These are phyloP conservation scores for Notechis scutatus DNA, from an alignment of 2,113 vertebrate species.

Conservation along the genomic window DNA sequence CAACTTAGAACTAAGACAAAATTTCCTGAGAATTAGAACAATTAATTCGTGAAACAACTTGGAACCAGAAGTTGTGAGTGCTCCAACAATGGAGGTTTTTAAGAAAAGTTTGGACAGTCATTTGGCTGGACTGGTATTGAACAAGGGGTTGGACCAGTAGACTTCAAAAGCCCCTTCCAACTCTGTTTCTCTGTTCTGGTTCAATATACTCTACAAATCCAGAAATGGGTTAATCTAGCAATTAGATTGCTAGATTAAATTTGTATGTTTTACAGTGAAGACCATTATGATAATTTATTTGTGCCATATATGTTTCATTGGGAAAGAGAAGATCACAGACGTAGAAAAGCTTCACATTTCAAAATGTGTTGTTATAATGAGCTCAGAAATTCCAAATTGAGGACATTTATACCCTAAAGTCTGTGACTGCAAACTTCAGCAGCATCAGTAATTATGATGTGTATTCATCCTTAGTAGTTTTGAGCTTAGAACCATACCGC, in stretches of 20 bases:
- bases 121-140: background rate
- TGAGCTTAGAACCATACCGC: slow-evolving; percentile 22
- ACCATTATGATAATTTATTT: background rate
- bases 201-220: background rate
- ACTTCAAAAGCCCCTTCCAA: background rate
- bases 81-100: background rate
- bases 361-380: background rate
- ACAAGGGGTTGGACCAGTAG: background rate
- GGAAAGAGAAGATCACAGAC: background rate
- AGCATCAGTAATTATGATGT: background rate
- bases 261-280: background rate
- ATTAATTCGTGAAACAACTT: background rate
- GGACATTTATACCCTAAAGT: background rate
- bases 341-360: background rate
- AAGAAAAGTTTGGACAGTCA: background rate
- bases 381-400: background rate
- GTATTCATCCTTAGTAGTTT: slow-evolving; percentile 15
- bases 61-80: background rate
- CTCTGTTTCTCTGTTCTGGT: background rate
- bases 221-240: background rate
- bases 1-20: background rate
- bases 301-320: background rate
- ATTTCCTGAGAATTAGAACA: background rate
- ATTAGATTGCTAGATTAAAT: background rate
- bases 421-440: background rate